Evolutionary conservation across 1,140 invertebrate species (phyloP).

Genomic region (Orius insidiosus): DNA sequence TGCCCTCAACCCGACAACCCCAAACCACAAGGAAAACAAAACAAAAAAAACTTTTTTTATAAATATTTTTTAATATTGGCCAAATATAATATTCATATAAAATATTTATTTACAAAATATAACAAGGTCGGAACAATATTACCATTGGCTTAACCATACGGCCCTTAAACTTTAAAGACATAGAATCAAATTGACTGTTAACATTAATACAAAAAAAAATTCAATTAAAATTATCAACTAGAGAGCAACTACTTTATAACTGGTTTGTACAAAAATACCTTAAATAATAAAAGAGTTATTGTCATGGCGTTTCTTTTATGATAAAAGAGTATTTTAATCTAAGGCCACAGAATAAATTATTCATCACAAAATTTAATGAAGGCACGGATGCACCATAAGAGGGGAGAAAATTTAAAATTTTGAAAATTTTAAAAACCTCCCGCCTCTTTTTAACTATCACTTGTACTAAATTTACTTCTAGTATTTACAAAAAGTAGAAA

Average conservation of each 20-base stretch:
- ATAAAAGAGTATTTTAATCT: not conserved
- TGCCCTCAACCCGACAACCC: too few relatives aligned
- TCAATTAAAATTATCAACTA: slow-evolving; percentile 11
- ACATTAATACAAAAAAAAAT: slow-evolving; percentile 10
- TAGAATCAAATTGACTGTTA: slow-evolving; percentile 15
- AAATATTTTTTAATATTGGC: slow-evolving; percentile 15
- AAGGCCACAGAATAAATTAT: slow-evolving; percentile 6
- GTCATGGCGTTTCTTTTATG: slow-evolving; percentile 1
- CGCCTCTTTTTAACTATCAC: slow-evolving; percentile 3
- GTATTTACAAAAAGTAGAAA: slow-evolving; percentile 8
- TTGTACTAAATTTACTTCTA: slow-evolving; percentile 6
- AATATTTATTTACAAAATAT: slow-evolving; percentile 16
- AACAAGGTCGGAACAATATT: slow-evolving; percentile 15
- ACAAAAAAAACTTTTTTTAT: slow-evolving; percentile 11
- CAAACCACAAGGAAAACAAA: not conserved
- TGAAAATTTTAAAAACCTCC: too few relatives aligned
- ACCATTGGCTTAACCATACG: slow-evolving; percentile 15
- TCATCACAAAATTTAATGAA: not conserved
- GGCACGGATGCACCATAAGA: too few relatives aligned
- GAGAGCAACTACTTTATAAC: slow-evolving; percentile 8
- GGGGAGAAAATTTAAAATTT: too few relatives aligned
- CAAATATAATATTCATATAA: slow-evolving; percentile 17
- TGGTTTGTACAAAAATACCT: slow-evolving; percentile 12
- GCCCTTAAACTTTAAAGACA: slow-evolving; percentile 7
- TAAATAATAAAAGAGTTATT: slow-evolving; percentile 9